phyloP scores from a whole-genome alignment of 2,113 vertebrate species.

The Numida meleagris region DNA sequence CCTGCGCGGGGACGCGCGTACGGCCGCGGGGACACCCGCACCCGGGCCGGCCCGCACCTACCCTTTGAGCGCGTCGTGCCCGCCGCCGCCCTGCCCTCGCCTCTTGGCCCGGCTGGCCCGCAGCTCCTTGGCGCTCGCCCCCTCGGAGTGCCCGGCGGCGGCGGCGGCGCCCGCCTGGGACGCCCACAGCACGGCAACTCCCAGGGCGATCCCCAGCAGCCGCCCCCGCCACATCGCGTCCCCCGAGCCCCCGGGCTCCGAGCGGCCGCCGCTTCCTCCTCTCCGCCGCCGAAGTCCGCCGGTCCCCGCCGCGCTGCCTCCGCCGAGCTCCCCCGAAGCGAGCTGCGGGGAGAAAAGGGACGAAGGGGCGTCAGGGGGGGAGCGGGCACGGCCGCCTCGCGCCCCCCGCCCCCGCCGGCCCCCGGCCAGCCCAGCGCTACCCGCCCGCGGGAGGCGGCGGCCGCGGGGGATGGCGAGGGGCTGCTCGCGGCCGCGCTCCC shows the following conservation, averaged over 20 bases:
- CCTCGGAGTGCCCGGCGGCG: constrained; percentile 71
- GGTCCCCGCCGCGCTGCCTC: background rate
- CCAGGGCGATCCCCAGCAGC: constrained; percentile 85
- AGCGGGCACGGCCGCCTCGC: background rate
- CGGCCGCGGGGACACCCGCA: too few relatives aligned
- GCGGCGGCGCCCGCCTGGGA: constrained; percentile 74
- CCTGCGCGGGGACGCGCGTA: background rate
- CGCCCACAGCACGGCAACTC: constrained; percentile 81
- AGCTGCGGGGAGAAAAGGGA: background rate
- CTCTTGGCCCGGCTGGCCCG: constrained; percentile 90
- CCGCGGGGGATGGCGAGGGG: too few relatives aligned
- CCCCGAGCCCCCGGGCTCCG: constrained; percentile 23
- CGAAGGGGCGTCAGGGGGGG: background rate
- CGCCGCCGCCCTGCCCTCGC: constrained; percentile 82
- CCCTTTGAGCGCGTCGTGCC: constrained; percentile 93
- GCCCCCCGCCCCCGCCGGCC: background rate
- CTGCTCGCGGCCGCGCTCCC: background rate
- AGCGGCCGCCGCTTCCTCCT: constrained; percentile 26
- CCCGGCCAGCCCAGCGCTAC: too few relatives aligned
- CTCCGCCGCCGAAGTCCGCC: background rate
- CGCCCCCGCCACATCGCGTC: constrained; percentile 77
- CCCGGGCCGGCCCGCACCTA: constrained; percentile 79
- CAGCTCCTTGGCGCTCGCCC: constrained; percentile 79
- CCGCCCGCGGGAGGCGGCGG: too few relatives aligned
- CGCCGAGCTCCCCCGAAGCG: background rate